These are phyloP conservation scores for Pandemis cinnamomeana DNA, from an alignment of 2,888 invertebrate species.

Conservation along the genomic window DNA sequence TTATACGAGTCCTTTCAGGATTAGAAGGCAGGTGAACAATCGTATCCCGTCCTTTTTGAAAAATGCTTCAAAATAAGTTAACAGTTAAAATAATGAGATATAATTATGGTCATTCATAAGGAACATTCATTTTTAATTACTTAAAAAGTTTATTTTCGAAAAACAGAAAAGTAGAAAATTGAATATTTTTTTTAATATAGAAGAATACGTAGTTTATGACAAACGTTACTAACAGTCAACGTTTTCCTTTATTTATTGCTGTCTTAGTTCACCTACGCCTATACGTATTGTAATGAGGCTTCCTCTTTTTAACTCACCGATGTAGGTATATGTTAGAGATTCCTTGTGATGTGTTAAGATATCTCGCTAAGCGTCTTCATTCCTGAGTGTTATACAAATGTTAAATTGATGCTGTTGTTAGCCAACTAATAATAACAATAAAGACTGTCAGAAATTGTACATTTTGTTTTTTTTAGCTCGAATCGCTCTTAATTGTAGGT, in stretches of 20 bases:
- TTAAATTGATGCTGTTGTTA: slow-evolving; percentile 67
- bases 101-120: too few species aligned
- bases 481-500: too few species aligned
- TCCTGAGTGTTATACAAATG: slow-evolving; percentile 57
- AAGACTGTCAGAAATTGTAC: slow-evolving; percentile 70
- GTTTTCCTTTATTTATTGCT: neutral
- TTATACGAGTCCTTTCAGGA: too few species aligned
- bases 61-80: too few species aligned
- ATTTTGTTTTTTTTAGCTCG: slow-evolving; percentile 43
- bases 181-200: too few species aligned
- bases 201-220: neutral
- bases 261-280: slow-evolving; percentile 6
- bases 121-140: too few species aligned
- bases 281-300: slow-evolving; percentile 53
- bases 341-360: slow-evolving; percentile 53
- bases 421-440: slow-evolving; percentile 70
- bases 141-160: too few species aligned
- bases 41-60: too few species aligned
- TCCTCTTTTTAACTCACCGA: slow-evolving; percentile 64
- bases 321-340: slow-evolving; percentile 50
- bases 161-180: too few species aligned
- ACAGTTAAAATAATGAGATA: too few species aligned
- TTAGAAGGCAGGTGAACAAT: too few species aligned
- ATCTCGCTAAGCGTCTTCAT: slow-evolving; percentile 53
- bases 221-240: neutral